A percentile compares a stretch with the other conserved stretches of the same genome.
phyloP scores from a whole-genome alignment of 2,797 vertebrate species.

The Sitta carolinensis region DNA sequence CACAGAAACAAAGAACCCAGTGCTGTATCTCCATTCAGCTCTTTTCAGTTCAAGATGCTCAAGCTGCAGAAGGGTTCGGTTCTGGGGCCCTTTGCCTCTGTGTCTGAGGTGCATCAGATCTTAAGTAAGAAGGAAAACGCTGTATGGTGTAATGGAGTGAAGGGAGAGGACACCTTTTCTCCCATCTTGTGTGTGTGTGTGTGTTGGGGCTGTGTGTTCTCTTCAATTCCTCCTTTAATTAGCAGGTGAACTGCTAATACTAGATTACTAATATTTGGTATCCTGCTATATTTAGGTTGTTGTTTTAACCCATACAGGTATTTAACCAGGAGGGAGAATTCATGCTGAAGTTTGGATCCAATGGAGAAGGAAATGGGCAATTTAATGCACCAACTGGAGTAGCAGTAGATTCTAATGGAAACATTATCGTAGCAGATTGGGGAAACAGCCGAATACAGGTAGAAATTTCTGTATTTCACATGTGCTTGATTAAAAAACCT shows the following conservation, averaged over 20 bases:
- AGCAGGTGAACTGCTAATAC: not conserved
- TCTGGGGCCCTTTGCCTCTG: not conserved
- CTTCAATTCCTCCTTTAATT: not conserved
- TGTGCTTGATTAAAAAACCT: not conserved
- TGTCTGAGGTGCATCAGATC: not conserved
- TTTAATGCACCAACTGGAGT: slow-evolving; percentile 99
- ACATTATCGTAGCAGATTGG: slow-evolving; percentile 99
- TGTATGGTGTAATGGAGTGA: not conserved
- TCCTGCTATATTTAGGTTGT: not conserved
- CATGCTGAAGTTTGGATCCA: slow-evolving; percentile 96
- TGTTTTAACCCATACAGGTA: slow-evolving; percentile 79
- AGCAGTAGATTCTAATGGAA: slow-evolving; percentile 93
- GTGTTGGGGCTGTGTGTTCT: not conserved
- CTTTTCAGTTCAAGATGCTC: not conserved
- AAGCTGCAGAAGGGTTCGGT: not conserved
- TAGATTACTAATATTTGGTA: not conserved
- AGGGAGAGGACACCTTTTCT: not conserved
- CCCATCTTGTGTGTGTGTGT: not conserved
- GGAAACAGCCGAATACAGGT: slow-evolving; percentile 99
- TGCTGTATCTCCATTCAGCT: not conserved
- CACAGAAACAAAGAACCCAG: not conserved
- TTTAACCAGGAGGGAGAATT: slow-evolving; percentile 98
- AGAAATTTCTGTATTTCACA: not conserved
- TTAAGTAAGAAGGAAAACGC: not conserved
- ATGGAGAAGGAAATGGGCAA: slow-evolving; percentile 96